Evolutionary conservation across 2,797 vertebrate genomes (phyloP), one percentile per base, ranked within the genome.

Genomic region (Sphaeramia orbicularis): DNA sequence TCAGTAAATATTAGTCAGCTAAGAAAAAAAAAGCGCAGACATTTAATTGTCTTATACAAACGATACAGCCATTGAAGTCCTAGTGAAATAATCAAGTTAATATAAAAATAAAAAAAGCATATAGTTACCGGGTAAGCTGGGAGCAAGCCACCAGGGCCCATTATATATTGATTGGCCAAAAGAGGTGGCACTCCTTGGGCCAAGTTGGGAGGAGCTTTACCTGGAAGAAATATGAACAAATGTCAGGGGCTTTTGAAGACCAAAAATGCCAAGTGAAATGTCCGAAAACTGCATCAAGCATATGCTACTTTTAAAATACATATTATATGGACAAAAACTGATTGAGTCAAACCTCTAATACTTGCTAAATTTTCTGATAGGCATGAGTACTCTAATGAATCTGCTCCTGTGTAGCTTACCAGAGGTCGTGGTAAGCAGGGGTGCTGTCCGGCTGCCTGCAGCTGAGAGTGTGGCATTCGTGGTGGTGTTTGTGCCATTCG

Each of bases 141-240:
- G 45, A 99, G 96, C 78, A 99, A 94, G 82, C 98, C 98, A 92
- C 97, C 96, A 30, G 98, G 98, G 87, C 98, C 96, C 94, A 99
- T 95, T 86, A 99, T 97, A 91, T 99, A 99, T 93, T 99, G 98
- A 92, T 96, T 99, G 85, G 96, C 95, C 87, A 99, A 91, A 68
- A 99, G 92, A 32, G 98, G 97, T 0, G 97, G 97, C 15, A 98
- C 94, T 60, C 97, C 97, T 91, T 97, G 97, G 40, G 97, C 95
- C 73, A 99, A 88, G 78, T 99, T 99, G 48, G 97, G 96, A 72
- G 97, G 98, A 19, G 96, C 95, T 95, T 99, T 99, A 87, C 96
- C 98, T 99, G 84, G 3, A 41, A 55, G 89, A 83, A 13, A 81
- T 12, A 10, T 74, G 3, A 13, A 38, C 35, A 0, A 37, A 13